These are phyloP conservation scores for Fregetta grallaria DNA, from an alignment of 2,113 vertebrate genomes.

Conservation along the genomic window DNA sequence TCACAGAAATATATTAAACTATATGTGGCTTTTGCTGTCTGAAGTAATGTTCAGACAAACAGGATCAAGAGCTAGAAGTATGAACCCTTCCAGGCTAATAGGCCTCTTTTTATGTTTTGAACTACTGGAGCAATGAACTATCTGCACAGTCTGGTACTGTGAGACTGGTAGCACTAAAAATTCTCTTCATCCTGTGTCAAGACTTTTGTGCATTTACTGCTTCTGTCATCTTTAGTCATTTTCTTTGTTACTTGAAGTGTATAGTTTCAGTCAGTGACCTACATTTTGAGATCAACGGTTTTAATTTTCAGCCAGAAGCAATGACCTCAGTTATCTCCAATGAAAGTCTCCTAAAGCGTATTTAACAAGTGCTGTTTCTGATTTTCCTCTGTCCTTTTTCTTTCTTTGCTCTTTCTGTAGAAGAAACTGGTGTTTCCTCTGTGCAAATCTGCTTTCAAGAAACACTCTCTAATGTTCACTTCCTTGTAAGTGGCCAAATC, in stretches of 20 bases:
- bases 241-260: conserved; percentile 71
- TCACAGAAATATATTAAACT: conserved; percentile 28
- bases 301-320: conserved; percentile 54
- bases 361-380: conserved; percentile 55
- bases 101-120: conserved; percentile 49
- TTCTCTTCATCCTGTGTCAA: conserved; percentile 42
- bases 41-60: conserved; percentile 52
- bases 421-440: conserved; percentile 86
- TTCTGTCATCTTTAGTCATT: conserved; percentile 51
- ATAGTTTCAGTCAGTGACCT: conserved; percentile 56
- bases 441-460: conserved; percentile 83
- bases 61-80: conserved; percentile 53
- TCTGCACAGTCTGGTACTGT: conserved; percentile 71
- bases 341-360: conserved; percentile 38
- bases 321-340: conserved; percentile 41
- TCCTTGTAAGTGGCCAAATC: conserved; percentile 80
- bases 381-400: conserved; percentile 56
- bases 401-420: conserved; percentile 74
- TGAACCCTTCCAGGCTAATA: conserved; percentile 16
- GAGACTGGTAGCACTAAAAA: conserved; percentile 65
- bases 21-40: conserved; percentile 37
- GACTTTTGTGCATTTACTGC: conserved; percentile 24
- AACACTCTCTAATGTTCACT: conserved; percentile 77
- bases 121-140: conserved; percentile 65
- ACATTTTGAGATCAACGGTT: conserved; percentile 46